Percentiles rank a stretch among this genome's conserved stretches.
These are phyloP conservation scores for Diarsia mendica DNA, from an alignment of 2,888 invertebrate genomes.

Conservation along the genomic window DNA sequence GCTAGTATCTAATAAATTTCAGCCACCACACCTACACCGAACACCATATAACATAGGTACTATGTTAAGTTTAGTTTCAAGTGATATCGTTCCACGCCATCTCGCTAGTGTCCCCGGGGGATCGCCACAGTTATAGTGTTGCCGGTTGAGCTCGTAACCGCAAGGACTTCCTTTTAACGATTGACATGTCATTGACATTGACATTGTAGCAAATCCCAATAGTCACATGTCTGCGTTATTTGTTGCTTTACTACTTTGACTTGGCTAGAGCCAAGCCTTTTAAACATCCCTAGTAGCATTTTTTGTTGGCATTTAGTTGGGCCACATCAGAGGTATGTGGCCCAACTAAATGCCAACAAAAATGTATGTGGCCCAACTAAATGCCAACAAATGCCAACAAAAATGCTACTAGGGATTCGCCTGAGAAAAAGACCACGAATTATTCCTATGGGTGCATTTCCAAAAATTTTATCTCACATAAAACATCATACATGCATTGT, in stretches of 20 bases:
- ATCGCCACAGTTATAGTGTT: background rate
- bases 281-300: too few species aligned
- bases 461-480: too few species aligned
- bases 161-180: background rate
- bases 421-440: background rate
- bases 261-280: too few species aligned
- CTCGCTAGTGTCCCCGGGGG: background rate
- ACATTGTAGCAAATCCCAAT: slow-evolving; percentile 3
- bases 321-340: too few species aligned
- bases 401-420: too few species aligned
- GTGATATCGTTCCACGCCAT: background rate
- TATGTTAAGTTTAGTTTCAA: background rate
- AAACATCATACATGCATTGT: background rate
- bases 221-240: slow-evolving; percentile 2
- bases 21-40: background rate
- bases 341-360: too few species aligned
- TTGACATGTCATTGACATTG: slow-evolving; percentile 8
- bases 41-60: background rate
- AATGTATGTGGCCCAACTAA: too few species aligned
- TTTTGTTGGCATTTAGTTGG: too few species aligned
- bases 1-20: background rate
- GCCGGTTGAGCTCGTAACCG: slow-evolving; percentile 1
- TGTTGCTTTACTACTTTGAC: background rate
- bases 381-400: too few species aligned
- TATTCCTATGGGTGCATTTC: too few species aligned